Evolutionary conservation across 2,113 vertebrate genomes (phyloP).

Genomic region (Okapia johnstoni): DNA sequence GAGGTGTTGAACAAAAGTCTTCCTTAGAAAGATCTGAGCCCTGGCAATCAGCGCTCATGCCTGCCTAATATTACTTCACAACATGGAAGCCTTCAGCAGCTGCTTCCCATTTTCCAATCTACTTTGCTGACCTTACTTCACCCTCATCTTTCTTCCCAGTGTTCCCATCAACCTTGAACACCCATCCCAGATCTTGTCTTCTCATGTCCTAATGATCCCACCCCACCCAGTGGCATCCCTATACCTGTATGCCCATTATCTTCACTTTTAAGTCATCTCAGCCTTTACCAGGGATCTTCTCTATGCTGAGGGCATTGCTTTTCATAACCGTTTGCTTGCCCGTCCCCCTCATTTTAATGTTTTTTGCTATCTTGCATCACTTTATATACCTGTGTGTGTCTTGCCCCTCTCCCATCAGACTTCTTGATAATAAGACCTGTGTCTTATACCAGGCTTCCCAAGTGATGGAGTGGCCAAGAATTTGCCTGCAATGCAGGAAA

Average conservation of each 20-base stretch:
- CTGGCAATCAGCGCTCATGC: background rate
- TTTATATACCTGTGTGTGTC: background rate
- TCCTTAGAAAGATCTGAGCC: background rate
- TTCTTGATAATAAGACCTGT: background rate
- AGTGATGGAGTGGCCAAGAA: background rate
- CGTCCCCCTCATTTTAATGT: background rate
- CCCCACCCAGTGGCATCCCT: background rate
- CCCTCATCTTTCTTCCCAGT: background rate
- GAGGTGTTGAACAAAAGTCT: background rate
- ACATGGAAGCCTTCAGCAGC: background rate
- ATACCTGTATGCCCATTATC: background rate
- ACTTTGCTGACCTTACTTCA: background rate
- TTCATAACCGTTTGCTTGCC: background rate
- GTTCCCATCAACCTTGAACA: background rate
- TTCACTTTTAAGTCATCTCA: background rate
- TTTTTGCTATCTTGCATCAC: background rate
- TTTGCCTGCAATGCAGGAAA: background rate
- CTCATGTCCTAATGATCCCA: background rate
- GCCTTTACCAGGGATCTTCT: background rate
- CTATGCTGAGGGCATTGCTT: background rate
- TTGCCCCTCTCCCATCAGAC: background rate
- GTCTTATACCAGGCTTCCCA: background rate
- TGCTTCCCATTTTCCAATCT: background rate
- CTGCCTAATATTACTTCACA: background rate
- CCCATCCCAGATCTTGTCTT: background rate